Evolutionary conservation across 2,797 vertebrate genomes (phyloP), one percentile per base, ranked within the genome.

Genomic region (Denticeps clupeoides): DNA sequence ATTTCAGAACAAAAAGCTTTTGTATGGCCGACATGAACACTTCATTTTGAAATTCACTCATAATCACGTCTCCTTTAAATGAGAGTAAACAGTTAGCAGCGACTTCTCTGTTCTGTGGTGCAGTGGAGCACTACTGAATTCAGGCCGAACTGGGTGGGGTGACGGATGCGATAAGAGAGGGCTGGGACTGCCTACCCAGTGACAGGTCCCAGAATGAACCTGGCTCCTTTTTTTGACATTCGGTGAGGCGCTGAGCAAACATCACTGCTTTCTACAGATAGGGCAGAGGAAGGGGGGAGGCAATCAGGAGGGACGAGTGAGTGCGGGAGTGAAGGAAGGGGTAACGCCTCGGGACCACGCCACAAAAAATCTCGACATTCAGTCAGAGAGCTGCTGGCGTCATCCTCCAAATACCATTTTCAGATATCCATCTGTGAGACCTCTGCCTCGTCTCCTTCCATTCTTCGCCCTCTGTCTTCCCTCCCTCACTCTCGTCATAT

Each of bases 341-440:
- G 25, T 28, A 9, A 29, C 9, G 25, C n/a, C 24, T 19, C 8
- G 33, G 33, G 33, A 37, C 33, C 33, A n/a, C n/a, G n/a, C n/a
- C n/a, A n/a, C n/a, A n/a, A 9, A 7, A 15, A 37, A 37, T 37
- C 33, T 15, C 9, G 19, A 18, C 8, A 9, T 8, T 18, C 27
- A 28, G 27, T 28, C 33, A 37, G 33, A 37, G 15, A 37, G 33
- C 33, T 19, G 33, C 15, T 33, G 37, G 33, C 33, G 16, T 37
- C 33, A 18, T 37, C 16, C 7, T 37, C 33, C 16, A 37, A 37
- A 37, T 37, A 37, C 33, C 33, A 37, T 37, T 37, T 37, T 35
- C 15, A 37, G 33, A 37, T 37, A 37, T 2, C 7, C 37, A 37
- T 37, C 33, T 37, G 3, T 10, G 13, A 32, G 29, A n/a, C n/a